Percentiles rank a stretch among this genome's conserved stretches.
These are phyloP conservation scores for Tangara arthus DNA, from an alignment of 2,797 vertebrate genomes.

Conservation along the genomic window DNA sequence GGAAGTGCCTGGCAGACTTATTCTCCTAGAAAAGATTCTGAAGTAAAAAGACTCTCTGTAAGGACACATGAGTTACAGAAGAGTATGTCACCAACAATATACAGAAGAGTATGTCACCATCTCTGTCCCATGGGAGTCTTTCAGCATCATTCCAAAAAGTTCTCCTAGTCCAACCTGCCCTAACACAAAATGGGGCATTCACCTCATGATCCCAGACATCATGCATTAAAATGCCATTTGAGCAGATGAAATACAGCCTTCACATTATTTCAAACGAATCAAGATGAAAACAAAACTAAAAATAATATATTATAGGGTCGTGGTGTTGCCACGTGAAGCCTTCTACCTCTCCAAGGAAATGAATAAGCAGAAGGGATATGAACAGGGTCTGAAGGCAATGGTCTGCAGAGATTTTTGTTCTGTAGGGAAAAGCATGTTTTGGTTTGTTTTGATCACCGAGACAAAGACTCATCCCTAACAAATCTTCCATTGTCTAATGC, in stretches of 20 bases:
- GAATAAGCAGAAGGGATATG: background rate
- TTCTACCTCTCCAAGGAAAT: background rate
- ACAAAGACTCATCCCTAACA: background rate
- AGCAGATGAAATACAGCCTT: background rate
- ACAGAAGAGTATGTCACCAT: background rate
- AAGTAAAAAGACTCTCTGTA: accelerated
- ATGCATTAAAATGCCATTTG: background rate
- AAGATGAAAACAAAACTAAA: background rate
- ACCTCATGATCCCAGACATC: background rate
- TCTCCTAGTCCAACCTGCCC: background rate
- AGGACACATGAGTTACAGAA: background rate
- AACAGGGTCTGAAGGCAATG: background rate
- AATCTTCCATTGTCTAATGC: background rate
- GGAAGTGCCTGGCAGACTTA: background rate
- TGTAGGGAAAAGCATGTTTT: background rate
- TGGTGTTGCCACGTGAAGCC: background rate
- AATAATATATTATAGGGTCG: background rate
- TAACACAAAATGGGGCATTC: background rate
- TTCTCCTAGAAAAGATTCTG: background rate
- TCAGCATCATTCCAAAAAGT: background rate
- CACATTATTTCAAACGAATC: background rate
- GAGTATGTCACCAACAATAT: background rate
- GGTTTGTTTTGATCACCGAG: background rate
- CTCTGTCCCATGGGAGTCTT: background rate
- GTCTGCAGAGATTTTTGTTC: background rate